Conservation (phyloP, 2,113 vertebrate species). For the Microtus oregoni region DNA sequence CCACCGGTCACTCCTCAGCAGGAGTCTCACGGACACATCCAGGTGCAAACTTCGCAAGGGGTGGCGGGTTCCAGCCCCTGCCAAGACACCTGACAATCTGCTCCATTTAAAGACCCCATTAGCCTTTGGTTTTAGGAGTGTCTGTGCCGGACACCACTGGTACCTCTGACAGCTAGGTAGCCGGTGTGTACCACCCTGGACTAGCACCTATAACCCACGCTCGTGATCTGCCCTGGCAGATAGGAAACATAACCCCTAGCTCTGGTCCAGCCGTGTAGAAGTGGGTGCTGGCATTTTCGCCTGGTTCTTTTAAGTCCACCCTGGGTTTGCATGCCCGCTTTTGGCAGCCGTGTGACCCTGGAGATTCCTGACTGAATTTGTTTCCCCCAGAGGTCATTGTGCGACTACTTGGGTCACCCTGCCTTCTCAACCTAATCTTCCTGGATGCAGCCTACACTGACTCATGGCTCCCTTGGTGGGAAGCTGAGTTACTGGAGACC, state of each 20-base stretch:
- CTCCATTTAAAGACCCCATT: background rate
- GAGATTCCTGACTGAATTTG: background rate
- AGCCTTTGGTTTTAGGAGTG: background rate
- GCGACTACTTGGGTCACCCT: background rate
- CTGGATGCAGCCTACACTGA: background rate
- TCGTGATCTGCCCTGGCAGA: background rate
- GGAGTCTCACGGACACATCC: background rate
- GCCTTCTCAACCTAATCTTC: background rate
- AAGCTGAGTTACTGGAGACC: background rate
- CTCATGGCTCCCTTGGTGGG: background rate
- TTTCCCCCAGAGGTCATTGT: background rate
- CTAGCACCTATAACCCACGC: background rate
- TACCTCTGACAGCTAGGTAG: background rate
- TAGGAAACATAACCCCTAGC: fast-evolving
- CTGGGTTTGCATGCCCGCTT: background rate
- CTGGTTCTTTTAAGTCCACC: background rate
- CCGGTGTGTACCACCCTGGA: background rate
- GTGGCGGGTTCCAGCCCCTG: background rate
- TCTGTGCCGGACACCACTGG: background rate
- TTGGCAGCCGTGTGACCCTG: background rate
- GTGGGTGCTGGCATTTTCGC: too few relatives aligned
- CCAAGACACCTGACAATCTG: background rate
- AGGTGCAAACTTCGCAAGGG: background rate
- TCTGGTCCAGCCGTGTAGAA: background rate
- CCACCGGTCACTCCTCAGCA: background rate